Base-by-base conservation (phyloP, 2,797 vertebrate species). In the Bryconaethiops microstoma region DNA sequence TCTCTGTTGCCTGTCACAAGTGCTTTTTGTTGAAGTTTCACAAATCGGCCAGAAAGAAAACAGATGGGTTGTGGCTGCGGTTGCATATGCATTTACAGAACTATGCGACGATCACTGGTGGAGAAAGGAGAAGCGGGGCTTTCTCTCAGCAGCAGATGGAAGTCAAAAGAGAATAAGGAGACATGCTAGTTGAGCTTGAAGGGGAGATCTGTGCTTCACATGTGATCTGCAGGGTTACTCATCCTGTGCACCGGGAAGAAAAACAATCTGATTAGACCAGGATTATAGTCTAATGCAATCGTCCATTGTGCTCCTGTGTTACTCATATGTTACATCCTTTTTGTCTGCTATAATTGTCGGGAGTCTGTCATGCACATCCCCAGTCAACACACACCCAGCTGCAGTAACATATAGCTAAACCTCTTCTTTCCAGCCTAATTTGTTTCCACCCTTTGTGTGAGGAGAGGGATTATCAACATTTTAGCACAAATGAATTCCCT, bases 1-100 rank as follows among this genome's bases (percentile, higher is more conserved):
- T 10, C 63, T 14, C 50, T 35, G 21, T 5, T 7, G 63, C n/a
- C 69, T 39, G 50, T 81, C 78, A 39, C 79, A 71, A 54, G 45
- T 69, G 0, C 52, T 65, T 42, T 35, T 60, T 35, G 69, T 74
- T 63, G 50, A 74, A 73, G 40, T 79, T 81, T 78, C 71, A 60
- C 40, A 79, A 73, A 83, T 86, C 85, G 40, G 79, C 74, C 79
- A 1, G 45, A 87, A 88, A 85, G 86, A 86, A 90, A 89, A 86
- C 89, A 90, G 89, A 90, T 90, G 89, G 90, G 80, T 83, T 85
- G 80, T 82, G 84, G 88, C 88, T 92, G 90, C 82, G 91, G 90
- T 86, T 91, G 82, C 85, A 80, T 87, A 87, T 89, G 88, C 90
- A 88, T 86, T 82, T 81, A 86, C 83, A 90, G 90, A 90, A 89